phyloP scores from a whole-genome alignment of 1,140 invertebrate species.

The Metaphire vulgaris region DNA sequence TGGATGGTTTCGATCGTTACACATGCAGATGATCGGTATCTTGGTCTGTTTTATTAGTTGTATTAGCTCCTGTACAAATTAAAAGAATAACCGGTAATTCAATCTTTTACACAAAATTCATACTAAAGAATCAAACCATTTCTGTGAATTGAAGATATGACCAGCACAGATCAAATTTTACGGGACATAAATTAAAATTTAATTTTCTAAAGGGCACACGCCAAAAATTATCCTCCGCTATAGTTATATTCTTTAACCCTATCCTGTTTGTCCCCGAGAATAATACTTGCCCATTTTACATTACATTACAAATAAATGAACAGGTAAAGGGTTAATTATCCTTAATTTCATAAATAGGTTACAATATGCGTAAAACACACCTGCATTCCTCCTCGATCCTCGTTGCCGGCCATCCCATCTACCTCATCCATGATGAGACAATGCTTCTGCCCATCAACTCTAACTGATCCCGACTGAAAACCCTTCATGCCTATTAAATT shows the following conservation, averaged over 20 bases:
- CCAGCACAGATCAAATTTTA: too few relatives aligned
- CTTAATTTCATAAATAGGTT: too few relatives aligned
- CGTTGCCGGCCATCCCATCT: conserved; percentile 98
- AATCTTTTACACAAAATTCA: background rate
- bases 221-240: too few relatives aligned
- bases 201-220: too few relatives aligned
- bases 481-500: background rate
- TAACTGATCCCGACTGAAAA: background rate
- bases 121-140: background rate
- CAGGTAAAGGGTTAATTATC: too few relatives aligned
- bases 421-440: conserved; percentile 99
- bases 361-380: too few relatives aligned
- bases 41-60: conserved; percentile 79
- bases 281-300: too few relatives aligned
- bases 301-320: too few relatives aligned
- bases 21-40: conserved; percentile 96
- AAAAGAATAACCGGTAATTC: background rate
- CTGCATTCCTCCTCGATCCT: conserved; percentile 92
- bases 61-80: conserved; percentile 67
- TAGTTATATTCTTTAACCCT: too few relatives aligned
- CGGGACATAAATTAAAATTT: too few relatives aligned
- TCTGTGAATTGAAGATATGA: background rate
- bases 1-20: conserved; percentile 87
- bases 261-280: too few relatives aligned
- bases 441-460: conserved; percentile 57